Base-by-base conservation (phyloP, 2,888 invertebrate species). In the Anorthoa munda region DNA sequence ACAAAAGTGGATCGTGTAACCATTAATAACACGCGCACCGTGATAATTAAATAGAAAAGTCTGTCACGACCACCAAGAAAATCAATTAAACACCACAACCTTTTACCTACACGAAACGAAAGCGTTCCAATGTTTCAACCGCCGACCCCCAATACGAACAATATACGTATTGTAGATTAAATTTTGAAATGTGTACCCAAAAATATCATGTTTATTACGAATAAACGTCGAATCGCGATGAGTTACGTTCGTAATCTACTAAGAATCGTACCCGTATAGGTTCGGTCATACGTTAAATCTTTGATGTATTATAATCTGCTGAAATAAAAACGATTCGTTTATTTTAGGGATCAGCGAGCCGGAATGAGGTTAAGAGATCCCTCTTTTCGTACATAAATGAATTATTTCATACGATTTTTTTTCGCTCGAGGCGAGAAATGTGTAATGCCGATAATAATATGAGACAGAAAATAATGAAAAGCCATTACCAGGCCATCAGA, bases 261-360 rank as follows among this genome's bases (percentile, higher is more conserved):
- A 88, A 89, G 90, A 91, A 91, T 91, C 89, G 86, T 53, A 26
- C 69, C 26, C 77, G 51, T 89, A 90, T 90, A 89, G 89, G 87
- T 86, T 83, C 86, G 88, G 86, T 86, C 92, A 90, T 94, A 93
- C 89, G 93, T 93, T 92, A 93, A 93, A 89, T 89, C 90, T 91
- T 90, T 94, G 94, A 94, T 92, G 91, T 94, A 94, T 94, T 92
- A 92, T 94, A 93, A 93, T 93, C 92, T 92, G 89, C 89, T 90
- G 88, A 90, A 93, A 94, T 93, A 93, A 93, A 94, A 92, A 90
- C 89, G 85, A 87, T 84, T 77, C 81, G 77, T 85, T 53, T 75
- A 80, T 88, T 87, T 92, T 92, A 84, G 93, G 90, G 92, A 88
- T 91, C 92, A 81, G 73, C 83, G 79, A 83, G 23, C 59, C 58